phyloP scores from a whole-genome alignment of 2,113 vertebrate species.

The Melanocharis versteri region DNA sequence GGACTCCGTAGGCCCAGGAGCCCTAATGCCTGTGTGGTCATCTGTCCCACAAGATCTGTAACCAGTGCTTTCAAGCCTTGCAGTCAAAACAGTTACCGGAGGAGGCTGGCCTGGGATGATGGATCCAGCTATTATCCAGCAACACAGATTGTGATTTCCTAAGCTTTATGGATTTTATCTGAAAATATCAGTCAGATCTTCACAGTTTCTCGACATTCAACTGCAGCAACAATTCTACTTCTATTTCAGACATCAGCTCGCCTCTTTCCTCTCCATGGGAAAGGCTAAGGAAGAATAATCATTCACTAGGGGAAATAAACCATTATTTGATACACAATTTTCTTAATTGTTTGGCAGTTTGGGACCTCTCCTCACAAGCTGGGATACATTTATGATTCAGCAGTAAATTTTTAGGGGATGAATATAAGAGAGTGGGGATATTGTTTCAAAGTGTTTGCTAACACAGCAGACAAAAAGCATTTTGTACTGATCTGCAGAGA shows the following conservation, averaged over 20 bases:
- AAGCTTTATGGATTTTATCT: not conserved
- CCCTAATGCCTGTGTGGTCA: not conserved
- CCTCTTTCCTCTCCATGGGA: not conserved
- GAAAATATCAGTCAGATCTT: not conserved
- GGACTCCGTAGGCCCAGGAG: not conserved
- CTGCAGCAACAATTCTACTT: not conserved
- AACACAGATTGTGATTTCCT: not conserved
- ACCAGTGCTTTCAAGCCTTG: not conserved
- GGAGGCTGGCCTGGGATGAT: not conserved
- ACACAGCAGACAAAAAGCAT: not conserved
- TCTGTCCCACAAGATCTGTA: not conserved
- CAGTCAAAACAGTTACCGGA: not conserved
- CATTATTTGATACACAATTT: not conserved
- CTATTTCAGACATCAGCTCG: not conserved
- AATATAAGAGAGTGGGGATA: not conserved
- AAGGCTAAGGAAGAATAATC: not conserved
- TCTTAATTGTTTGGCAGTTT: conserved; percentile 5
- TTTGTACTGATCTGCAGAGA: not conserved
- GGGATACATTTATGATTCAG: conserved; percentile 2
- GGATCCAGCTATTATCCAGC: not conserved
- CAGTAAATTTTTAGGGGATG: not conserved
- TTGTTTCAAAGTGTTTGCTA: not conserved
- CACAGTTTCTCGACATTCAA: not conserved
- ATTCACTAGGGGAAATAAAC: not conserved
- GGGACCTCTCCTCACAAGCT: not conserved